Base-by-base conservation (phyloP, 2,797 vertebrate species). In the Scleropages formosus region DNA sequence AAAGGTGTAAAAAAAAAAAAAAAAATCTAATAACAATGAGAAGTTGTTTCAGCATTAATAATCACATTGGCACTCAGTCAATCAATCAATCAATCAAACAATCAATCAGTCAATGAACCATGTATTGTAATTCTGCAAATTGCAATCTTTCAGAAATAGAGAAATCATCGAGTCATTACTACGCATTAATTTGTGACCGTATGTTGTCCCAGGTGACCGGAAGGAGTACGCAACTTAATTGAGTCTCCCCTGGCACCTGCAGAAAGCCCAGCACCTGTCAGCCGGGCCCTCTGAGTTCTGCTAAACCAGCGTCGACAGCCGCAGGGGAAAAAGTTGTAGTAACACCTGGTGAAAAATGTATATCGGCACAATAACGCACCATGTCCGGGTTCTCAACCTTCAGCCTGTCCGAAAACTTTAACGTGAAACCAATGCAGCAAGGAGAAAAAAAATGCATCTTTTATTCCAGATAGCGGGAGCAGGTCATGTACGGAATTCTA, bases 71-170 rank as follows among this genome's bases (percentile, higher is more conserved):
- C n/a, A n/a, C n/a, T n/a, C n/a, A n/a, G n/a, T n/a, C n/a, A n/a
- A n/a, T n/a, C n/a, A n/a, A n/a, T n/a, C n/a, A n/a, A n/a, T n/a
- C n/a, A n/a, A n/a, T n/a, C n/a, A n/a, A n/a, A n/a, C n/a, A n/a
- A n/a, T n/a, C n/a, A n/a, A n/a, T n/a, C n/a, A n/a, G n/a, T n/a
- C 6, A 39, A 39, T n/a, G 39, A 39, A 39, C 39, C 31, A 39
- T 31, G 2, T 13, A 6, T 70, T 31, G 20, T 26, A 56, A 49
- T 18, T 1, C 26, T 24, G 18, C 31, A 72, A 39, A 72, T 72
- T 8, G 72, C 58, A 59, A 72, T 13, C 53, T n/a, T 59, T 58
- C 56, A 69, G 16, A 58, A 70, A 70, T 56, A 18, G 51, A 56
- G 49, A 58, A 58, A 56, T 70, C 11, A 15, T 27, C 9, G 51